Evolutionary conservation across 2,797 vertebrate genomes (phyloP), one percentile per base, ranked within the genome.

Genomic region (Enoplosus armatus): DNA sequence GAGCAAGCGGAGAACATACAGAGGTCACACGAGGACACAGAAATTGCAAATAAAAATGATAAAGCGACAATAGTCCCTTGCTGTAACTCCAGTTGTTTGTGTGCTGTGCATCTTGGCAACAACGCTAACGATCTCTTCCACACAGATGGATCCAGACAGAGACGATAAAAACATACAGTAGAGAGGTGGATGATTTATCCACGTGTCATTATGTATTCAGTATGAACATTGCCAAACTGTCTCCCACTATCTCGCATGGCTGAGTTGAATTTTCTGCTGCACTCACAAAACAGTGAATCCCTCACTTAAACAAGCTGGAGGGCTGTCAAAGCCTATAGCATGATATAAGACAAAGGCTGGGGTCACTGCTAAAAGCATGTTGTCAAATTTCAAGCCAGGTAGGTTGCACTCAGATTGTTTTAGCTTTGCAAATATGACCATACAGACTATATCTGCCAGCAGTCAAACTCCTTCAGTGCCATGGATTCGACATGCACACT

Each of bases 161-260:
- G 63, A 55, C 29, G 33, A 68, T 67, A 60, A 77, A 84, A 84
- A 76, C 68, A 85, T 61, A 76, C 35, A 87, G 72, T 50, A 65
- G 39, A 67, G 62, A 82, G 60, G 33, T 31, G 62, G 26, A 76
- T 80, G 87, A 89, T 88, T 89, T 85, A 86, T 78, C 54, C 48
- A 5, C 65, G 51, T 88, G 77, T 90, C 73, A 82, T 85, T 82
- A 73, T 79, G 68, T 58, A 48, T 85, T 82, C 63, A 70, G 55
- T 59, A 58, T 72, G 67, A 82, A 61, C 48, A 29, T 51, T 31
- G 54, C 74, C 85, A 85, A 73, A 75, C 72, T 53, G 48, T 67
- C 77, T 85, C 66, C 56, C 56, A 35, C 66, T 70, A 41, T 83
- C 73, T 89, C 51, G 75, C 27, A 77, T 63, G 75, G 60, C 50